These are phyloP conservation scores for Matsumyia berberina DNA, from an alignment of 2,888 invertebrate genomes.

Conservation along the genomic window DNA sequence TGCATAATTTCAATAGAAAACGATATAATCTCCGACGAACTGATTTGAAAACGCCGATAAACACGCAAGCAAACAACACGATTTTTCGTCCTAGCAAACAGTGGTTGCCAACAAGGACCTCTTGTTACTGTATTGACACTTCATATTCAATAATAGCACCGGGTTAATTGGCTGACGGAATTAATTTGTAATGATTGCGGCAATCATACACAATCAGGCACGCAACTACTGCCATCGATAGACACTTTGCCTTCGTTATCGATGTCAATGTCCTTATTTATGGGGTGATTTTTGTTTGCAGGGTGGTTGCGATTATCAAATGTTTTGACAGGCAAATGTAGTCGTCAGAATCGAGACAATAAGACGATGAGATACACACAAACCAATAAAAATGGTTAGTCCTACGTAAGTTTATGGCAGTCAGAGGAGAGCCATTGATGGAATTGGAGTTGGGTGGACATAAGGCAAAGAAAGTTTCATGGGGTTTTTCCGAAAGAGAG, in stretches of 20 bases:
- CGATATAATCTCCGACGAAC: not conserved
- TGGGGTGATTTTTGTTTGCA: not conserved
- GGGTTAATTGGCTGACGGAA: conserved; percentile 55
- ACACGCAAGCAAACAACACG: conserved; percentile 4
- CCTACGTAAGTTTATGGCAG: not conserved
- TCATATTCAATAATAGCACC: conserved; percentile 60
- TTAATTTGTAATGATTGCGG: conserved; percentile 64
- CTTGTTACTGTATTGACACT: conserved; percentile 56
- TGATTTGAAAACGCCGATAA: not conserved
- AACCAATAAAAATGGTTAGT: conserved; percentile 9
- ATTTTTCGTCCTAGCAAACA: not conserved
- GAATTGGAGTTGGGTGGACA: not conserved
- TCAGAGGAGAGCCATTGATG: not conserved
- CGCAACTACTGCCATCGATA: conserved; percentile 38
- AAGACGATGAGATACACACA: not conserved
- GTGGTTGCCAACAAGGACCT: not conserved
- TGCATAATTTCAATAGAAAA: conserved; percentile 2
- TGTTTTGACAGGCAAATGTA: conserved; percentile 63
- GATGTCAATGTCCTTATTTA: conserved; percentile 4
- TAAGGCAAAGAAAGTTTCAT: conserved; percentile 15
- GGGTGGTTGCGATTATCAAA: conserved; percentile 37
- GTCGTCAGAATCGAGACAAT: conserved; percentile 38
- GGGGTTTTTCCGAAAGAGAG: not conserved
- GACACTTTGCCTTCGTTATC: conserved; percentile 5
- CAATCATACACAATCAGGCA: conserved; percentile 49